Percentiles rank a stretch among this genome's conserved stretches.
Conservation (phyloP, 2,888 invertebrate genomes). For the Leptura quadrifasciata region DNA sequence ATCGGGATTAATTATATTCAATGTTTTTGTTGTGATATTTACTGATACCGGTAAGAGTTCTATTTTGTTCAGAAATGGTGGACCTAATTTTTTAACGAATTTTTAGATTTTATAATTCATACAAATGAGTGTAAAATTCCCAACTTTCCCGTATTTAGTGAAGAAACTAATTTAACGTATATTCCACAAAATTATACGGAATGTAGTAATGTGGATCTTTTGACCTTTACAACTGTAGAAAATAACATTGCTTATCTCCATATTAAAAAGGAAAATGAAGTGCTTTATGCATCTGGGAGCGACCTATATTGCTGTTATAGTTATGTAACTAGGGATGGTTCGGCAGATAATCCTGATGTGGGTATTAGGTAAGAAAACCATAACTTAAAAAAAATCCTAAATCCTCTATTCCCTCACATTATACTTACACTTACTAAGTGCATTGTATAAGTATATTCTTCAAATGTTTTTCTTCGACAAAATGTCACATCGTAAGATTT, state of each 20-base stretch:
- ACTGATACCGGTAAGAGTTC: background rate
- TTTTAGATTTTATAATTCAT: constrained; percentile 58
- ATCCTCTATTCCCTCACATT: too few relatives aligned
- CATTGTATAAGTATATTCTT: too few relatives aligned
- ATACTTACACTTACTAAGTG: too few relatives aligned
- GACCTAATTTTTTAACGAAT: constrained; percentile 12
- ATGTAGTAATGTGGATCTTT: constrained; percentile 55
- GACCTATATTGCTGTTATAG: constrained; percentile 63
- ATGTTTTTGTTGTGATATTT: background rate
- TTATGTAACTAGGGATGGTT: constrained; percentile 59
- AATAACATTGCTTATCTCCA: constrained; percentile 58
- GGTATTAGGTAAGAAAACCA: constrained; percentile 55
- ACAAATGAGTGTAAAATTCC: constrained; percentile 62
- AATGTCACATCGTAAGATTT: too few relatives aligned
- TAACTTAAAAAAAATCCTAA: background rate
- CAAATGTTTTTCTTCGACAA: too few relatives aligned
- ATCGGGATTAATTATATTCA: background rate
- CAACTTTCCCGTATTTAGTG: constrained; percentile 56
- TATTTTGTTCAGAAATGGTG: background rate
- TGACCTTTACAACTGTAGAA: constrained; percentile 56
- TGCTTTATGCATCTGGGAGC: constrained; percentile 50
- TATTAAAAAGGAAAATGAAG: constrained; percentile 52
- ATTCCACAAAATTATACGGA: constrained; percentile 50
- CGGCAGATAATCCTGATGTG: constrained; percentile 55
- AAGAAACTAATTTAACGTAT: constrained; percentile 52